phyloP scores from a whole-genome alignment of 1,140 invertebrate species.

The Homarus americanus region DNA sequence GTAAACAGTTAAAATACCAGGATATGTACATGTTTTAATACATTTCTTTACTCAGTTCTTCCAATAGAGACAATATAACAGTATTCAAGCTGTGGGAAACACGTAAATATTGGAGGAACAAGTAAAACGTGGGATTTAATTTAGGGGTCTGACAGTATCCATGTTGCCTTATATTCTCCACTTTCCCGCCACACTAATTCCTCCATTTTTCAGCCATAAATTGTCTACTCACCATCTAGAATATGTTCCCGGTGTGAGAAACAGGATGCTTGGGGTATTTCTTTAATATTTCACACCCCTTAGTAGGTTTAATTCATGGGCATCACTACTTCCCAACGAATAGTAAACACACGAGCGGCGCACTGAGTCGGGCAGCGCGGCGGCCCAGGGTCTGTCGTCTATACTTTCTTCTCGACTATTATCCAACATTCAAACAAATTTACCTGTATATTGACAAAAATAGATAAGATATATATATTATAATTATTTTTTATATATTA shows the following conservation, averaged over 20 bases:
- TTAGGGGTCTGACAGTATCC: not conserved
- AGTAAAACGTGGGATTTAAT: not conserved
- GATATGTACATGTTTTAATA: too few species aligned
- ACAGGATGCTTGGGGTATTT: not conserved
- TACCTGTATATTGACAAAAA: too few species aligned
- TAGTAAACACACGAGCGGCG: slow-evolving; percentile 39
- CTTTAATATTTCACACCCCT: not conserved
- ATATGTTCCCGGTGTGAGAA: not conserved
- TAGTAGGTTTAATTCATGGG: slow-evolving; percentile 1
- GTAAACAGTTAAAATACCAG: too few species aligned
- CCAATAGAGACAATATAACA: too few species aligned
- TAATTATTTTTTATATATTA: too few species aligned
- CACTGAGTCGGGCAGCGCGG: not conserved
- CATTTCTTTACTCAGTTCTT: too few species aligned
- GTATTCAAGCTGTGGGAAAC: too few species aligned
- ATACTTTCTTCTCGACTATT: not conserved
- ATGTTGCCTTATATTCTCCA: not conserved
- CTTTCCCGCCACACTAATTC: not conserved
- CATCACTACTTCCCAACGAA: slow-evolving; percentile 12
- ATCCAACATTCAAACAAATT: not conserved
- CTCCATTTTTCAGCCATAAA: not conserved
- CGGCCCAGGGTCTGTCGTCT: slow-evolving; percentile 8
- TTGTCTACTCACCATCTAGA: slow-evolving; percentile 30
- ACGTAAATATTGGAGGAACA: too few species aligned
- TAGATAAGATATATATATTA: too few species aligned